A percentile compares a stretch with the other conserved stretches of the same genome.
Conservation (phyloP, 2,888 invertebrate species). For the Hyalella azteca region DNA sequence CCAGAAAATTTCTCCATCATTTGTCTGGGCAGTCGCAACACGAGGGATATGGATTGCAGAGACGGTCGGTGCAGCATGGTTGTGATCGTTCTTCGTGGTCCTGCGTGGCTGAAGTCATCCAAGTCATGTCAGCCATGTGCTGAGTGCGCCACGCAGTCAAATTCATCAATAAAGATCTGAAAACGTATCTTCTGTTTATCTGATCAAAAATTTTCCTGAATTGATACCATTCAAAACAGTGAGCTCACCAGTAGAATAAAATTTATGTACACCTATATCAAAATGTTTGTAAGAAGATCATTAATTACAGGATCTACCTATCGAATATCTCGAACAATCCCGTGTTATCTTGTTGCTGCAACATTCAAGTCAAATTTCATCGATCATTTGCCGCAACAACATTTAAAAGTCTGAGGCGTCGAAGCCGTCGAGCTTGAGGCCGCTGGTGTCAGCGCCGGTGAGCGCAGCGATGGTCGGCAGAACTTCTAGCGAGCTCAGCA, state of each 20-base stretch:
- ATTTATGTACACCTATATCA: too few relatives aligned
- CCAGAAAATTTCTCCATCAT: too few relatives aligned
- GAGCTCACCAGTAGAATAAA: too few relatives aligned
- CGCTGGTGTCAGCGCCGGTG: conserved; percentile 42
- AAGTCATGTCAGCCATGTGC: conserved; percentile 51
- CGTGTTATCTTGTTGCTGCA: too few relatives aligned
- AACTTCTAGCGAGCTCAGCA: conserved; percentile 59
- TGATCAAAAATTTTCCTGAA: too few relatives aligned
- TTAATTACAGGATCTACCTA: too few relatives aligned
- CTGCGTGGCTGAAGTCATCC: conserved; percentile 44
- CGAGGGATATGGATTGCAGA: conserved; percentile 51
- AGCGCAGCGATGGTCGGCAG: conserved; percentile 59
- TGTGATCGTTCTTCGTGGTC: conserved; percentile 36
- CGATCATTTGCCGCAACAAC: too few relatives aligned
- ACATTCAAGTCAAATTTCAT: too few relatives aligned
- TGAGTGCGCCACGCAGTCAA: conserved; percentile 43
- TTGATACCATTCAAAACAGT: too few relatives aligned
- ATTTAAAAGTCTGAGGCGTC: conserved; percentile 55
- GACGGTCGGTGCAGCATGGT: conserved; percentile 51
- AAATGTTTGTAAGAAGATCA: too few relatives aligned
- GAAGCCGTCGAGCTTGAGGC: conserved; percentile 59
- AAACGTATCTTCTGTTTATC: too few relatives aligned
- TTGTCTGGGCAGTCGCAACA: conserved; percentile 51
- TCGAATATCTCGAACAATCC: too few relatives aligned
- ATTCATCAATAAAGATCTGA: neutral